Evolutionary conservation across 2,797 vertebrate genomes (phyloP).

Genomic region (Channa striata): DNA sequence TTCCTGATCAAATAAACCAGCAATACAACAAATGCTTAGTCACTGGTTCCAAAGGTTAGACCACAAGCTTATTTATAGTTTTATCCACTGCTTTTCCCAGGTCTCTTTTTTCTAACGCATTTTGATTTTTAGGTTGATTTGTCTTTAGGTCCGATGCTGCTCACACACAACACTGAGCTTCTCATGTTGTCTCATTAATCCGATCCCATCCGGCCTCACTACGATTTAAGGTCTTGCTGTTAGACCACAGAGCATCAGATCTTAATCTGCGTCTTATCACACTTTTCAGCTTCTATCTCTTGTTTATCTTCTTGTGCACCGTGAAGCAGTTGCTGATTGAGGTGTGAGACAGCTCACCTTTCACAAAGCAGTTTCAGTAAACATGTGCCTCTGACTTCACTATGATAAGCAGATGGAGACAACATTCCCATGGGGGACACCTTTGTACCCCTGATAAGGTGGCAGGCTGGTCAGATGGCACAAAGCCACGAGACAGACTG

Average conservation of each 20-base stretch:
- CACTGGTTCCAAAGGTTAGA: background rate
- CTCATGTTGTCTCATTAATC: conserved; percentile 9
- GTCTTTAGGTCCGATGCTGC: background rate
- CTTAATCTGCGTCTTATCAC: conserved; percentile 32
- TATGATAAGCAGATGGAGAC: conserved; percentile 49
- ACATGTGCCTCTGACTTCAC: conserved; percentile 31
- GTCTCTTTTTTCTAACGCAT: background rate
- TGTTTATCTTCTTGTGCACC: background rate
- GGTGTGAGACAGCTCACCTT: conserved; percentile 21
- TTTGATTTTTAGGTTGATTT: background rate
- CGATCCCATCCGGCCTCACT: background rate
- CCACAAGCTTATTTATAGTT: background rate
- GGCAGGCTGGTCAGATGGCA: too few relatives aligned
- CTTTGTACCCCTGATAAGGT: conserved; percentile 39
- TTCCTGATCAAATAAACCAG: too few relatives aligned
- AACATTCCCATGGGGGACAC: conserved; percentile 30
- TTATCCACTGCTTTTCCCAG: background rate
- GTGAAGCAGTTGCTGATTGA: conserved; percentile 34
- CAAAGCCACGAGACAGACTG: too few relatives aligned
- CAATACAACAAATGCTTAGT: too few relatives aligned
- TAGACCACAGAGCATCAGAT: conserved; percentile 12
- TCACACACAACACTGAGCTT: background rate
- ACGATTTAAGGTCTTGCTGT: conserved; percentile 8
- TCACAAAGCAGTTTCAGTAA: conserved; percentile 22
- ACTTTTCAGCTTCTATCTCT: conserved; percentile 8